Evolutionary conservation across 2,113 vertebrate genomes (phyloP).

Genomic region (Pseudonaja textilis): DNA sequence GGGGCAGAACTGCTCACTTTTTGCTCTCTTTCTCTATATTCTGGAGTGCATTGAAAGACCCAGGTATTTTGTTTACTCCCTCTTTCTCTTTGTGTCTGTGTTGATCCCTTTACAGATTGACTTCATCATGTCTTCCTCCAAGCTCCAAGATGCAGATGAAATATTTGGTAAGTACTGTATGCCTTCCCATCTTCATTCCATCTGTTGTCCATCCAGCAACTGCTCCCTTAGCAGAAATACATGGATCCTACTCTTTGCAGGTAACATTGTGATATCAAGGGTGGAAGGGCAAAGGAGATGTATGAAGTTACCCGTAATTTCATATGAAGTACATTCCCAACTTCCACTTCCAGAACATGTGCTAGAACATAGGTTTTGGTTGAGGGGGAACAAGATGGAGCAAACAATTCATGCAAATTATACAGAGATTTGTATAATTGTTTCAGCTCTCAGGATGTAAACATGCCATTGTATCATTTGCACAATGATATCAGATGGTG

Average conservation of each 20-base stretch:
- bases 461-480: background rate
- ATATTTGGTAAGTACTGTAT: constrained; percentile 49
- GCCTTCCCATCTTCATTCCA: background rate
- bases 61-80: background rate
- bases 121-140: constrained; percentile 57
- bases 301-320: background rate
- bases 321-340: background rate
- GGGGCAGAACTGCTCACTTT: background rate
- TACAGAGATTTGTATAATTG: background rate
- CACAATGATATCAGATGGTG: background rate
- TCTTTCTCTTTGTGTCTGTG: background rate
- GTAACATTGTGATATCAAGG: too few species aligned
- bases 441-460: background rate
- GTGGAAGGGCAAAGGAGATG: background rate
- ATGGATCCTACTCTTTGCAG: background rate
- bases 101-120: constrained; percentile 31
- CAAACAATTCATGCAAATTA: background rate
- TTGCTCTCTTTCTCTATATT: background rate
- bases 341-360: background rate
- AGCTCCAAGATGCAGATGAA: constrained; percentile 51
- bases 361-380: background rate
- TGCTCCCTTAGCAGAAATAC: background rate
- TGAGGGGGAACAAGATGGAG: background rate
- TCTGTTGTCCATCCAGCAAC: background rate
- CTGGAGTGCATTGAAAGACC: background rate